phyloP scores from a whole-genome alignment of 2,113 vertebrate genomes.

The Scopus umbretta region DNA sequence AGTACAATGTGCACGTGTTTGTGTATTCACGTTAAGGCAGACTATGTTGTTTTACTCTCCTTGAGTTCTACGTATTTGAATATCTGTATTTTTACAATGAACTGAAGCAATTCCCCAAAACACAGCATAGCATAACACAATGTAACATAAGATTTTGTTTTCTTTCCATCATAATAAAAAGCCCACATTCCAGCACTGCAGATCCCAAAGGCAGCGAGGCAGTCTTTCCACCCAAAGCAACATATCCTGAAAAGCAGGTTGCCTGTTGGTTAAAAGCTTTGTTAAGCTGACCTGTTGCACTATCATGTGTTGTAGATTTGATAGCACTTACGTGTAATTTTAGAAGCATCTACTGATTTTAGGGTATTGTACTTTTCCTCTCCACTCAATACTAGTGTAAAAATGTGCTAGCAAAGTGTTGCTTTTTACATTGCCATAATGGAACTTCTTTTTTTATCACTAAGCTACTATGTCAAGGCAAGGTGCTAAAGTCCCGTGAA shows the following conservation, averaged over 20 bases:
- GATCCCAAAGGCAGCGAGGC: not conserved
- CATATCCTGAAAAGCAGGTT: not conserved
- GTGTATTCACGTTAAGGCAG: not conserved
- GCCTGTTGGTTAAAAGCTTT: not conserved
- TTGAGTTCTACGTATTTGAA: not conserved
- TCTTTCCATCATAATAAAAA: not conserved
- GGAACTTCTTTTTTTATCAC: constrained; percentile 2
- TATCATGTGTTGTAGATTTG: not conserved
- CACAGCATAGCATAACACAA: not conserved
- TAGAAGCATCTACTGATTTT: not conserved
- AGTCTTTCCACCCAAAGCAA: not conserved
- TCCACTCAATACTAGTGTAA: not conserved
- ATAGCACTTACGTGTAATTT: not conserved
- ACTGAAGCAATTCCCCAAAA: not conserved
- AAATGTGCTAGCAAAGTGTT: not conserved
- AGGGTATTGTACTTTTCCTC: not conserved
- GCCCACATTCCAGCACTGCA: not conserved
- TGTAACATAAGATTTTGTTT: not conserved
- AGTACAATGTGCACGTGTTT: not conserved
- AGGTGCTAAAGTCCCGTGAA: constrained; percentile 12
- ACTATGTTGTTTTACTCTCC: not conserved
- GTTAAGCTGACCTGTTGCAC: not conserved
- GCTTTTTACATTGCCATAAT: not conserved
- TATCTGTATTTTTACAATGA: not conserved
- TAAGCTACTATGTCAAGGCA: not conserved